Conservation (phyloP, 2,113 vertebrate species). For the Herpetotheres cachinnans region DNA sequence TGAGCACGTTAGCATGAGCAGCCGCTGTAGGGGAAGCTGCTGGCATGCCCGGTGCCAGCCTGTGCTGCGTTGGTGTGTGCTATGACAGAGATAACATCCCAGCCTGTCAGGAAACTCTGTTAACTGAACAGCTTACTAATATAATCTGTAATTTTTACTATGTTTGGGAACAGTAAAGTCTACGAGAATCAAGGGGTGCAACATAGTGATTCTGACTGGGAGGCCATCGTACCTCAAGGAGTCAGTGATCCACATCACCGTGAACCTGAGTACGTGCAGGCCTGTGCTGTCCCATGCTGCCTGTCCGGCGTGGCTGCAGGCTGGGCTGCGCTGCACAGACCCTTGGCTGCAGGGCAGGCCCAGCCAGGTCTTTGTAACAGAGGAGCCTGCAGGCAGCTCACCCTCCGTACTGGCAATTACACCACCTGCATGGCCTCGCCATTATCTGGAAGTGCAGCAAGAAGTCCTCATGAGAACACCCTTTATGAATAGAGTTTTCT, state of each 20-base stretch:
- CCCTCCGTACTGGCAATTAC: not conserved
- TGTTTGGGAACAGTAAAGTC: not conserved
- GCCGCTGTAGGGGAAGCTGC: not conserved
- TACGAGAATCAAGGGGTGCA: not conserved
- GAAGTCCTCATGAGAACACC: not conserved
- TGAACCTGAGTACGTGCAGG: fast-evolving
- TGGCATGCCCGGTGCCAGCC: fast-evolving
- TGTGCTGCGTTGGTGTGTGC: not conserved
- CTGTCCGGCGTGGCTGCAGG: not conserved
- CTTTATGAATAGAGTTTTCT: not conserved
- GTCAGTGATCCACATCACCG: fast-evolving
- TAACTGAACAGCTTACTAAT: not conserved
- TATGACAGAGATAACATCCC: not conserved
- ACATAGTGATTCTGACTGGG: not conserved
- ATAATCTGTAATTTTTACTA: not conserved
- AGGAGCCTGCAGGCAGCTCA: not conserved
- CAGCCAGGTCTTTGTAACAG: fast-evolving
- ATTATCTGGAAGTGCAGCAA: not conserved
- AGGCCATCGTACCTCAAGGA: not conserved
- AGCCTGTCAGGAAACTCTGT: not conserved
- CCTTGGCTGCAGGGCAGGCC: not conserved
- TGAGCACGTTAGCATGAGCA: not conserved
- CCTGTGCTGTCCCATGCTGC: not conserved
- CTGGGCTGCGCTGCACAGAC: not conserved
- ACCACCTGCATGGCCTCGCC: not conserved